phyloP scores from a whole-genome alignment of 2,888 invertebrate genomes.

The Stenodema calcarata region DNA sequence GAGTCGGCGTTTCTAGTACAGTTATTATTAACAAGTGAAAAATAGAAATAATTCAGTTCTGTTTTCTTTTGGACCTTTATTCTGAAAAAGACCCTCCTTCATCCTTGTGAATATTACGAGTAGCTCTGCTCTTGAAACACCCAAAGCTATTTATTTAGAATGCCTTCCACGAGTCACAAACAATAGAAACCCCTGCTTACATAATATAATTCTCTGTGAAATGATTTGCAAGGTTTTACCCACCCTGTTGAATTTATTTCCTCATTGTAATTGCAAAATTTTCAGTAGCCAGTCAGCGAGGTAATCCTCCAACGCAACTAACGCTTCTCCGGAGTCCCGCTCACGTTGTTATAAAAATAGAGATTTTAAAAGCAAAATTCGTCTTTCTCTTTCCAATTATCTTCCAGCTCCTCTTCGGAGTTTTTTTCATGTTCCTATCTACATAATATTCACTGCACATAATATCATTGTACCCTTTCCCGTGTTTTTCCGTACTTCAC shows the following conservation, averaged over 20 bases:
- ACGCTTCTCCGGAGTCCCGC: neutral
- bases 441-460: no score
- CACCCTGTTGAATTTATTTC: conserved; percentile 32
- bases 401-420: neutral
- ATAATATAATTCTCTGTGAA: neutral
- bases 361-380: neutral
- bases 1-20: no score
- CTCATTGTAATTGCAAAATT: conserved; percentile 46
- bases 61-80: neutral
- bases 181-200: neutral
- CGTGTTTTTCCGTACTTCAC: no score
- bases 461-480: no score
- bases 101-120: neutral
- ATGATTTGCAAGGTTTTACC: conserved; percentile 37
- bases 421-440: no score
- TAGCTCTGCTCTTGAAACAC: neutral
- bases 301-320: conserved; percentile 32
- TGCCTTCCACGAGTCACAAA: neutral
- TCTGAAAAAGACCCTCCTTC: neutral
- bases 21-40: no score
- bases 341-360: neutral
- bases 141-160: neutral
- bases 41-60: neutral
- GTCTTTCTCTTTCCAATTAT: neutral
- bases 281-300: neutral